Base-by-base conservation (phyloP, 1,140 invertebrate species). In the Drosophila mayri region DNA sequence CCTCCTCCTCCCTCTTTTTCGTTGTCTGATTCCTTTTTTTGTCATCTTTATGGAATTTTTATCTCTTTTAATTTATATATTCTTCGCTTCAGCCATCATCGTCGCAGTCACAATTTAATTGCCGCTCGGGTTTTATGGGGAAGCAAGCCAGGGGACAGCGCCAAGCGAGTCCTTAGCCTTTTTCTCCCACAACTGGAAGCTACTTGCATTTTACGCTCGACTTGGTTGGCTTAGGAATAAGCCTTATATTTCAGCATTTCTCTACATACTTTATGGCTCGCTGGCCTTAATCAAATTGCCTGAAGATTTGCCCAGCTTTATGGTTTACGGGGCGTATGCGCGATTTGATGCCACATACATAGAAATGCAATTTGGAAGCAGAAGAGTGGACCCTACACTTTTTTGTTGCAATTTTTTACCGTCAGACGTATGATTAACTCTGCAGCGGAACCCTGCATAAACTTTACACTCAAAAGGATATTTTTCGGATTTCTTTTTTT, bases 231-330 rank as follows among this genome's bases (percentile, higher is more conserved):
- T 87, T 88, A 78, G 72, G 32, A 81, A 68, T 59, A 65, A 74
- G 76, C 62, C 76, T 28, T 79, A 70, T 76, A 61, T 70, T 58
- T 57, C 49, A 41, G 35, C 63, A 79, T 73, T 79, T 66, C 67
- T 49, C 47, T 52, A 38, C 47, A 78, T 63, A 55, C 47, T 80
- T 87, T 87, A 87, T 77, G 80, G 43, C 57, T 73, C 32, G 61
- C 41, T 67, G 41, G 74, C 78, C 73, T 50, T 81, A 81, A 81
- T 81, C 65, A 85, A 86, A 85, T 81, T 58, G 77, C 64, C 57
- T 47, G 64, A 61, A 52, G 61, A 78, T 75, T 68, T 44, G 37
- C 5, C 40, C 22, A 30, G 11, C 20, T 35, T 3, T 9, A 22
- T 25, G 47, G 41, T n/a, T 67, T 76, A 76, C 74, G 37, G 46